Evolutionary conservation across 2,113 vertebrate species (phyloP).

Genomic region (Lepidothrix coronata): DNA sequence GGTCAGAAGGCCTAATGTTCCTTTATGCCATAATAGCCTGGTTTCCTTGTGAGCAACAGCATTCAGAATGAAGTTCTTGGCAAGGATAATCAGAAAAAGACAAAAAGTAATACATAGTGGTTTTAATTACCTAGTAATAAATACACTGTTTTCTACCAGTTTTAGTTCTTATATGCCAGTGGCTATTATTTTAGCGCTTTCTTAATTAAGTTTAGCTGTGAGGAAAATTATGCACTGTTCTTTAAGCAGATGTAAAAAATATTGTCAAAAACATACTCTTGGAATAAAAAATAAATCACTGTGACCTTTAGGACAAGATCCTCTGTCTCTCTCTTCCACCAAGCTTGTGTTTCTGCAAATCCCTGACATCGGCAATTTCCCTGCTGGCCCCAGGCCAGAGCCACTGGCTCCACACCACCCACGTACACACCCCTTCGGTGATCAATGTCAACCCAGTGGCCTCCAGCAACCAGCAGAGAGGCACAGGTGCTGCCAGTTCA

Average conservation of each 20-base stretch:
- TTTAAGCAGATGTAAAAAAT: not conserved
- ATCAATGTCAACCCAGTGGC: not conserved
- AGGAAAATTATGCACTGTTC: not conserved
- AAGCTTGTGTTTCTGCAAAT: slow-evolving; percentile 10
- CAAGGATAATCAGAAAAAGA: not conserved
- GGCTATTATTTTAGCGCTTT: not conserved
- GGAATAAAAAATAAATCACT: not conserved
- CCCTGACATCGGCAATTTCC: slow-evolving; percentile 43
- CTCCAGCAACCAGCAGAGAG: not conserved
- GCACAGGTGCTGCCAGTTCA: not conserved
- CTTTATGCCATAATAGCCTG: not conserved
- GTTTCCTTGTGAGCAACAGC: not conserved
- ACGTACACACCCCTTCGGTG: slow-evolving; percentile 4
- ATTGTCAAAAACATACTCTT: not conserved
- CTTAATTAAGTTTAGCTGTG: not conserved
- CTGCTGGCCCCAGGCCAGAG: slow-evolving; percentile 21
- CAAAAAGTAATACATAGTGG: not conserved
- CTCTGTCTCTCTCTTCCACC: not conserved
- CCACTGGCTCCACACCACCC: slow-evolving; percentile 17
- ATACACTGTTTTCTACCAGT: not conserved
- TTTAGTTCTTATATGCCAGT: not conserved
- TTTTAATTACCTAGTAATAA: not conserved
- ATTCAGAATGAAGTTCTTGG: not conserved
- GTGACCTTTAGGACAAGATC: slow-evolving; percentile 19
- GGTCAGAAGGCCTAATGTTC: not conserved